A percentile compares a stretch with the other conserved stretches of the same genome.
Conservation (phyloP, 2,888 invertebrate species). For the Zaprionus bogoriensis region DNA sequence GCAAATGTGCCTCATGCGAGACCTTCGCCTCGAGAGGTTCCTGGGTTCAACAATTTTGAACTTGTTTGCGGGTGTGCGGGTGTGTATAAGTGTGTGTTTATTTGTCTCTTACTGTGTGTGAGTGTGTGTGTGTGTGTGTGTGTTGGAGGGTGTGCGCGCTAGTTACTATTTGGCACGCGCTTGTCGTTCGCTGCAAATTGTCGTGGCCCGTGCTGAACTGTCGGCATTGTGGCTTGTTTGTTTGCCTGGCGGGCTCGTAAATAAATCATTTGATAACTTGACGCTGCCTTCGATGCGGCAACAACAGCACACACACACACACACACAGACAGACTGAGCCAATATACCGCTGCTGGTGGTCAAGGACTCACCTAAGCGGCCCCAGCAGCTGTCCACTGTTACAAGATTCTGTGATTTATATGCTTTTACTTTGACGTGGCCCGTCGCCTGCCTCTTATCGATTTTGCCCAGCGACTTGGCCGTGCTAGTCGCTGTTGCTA, state of each 20-base stretch:
- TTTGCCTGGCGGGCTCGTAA: constrained; percentile 72
- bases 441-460: constrained; percentile 49
- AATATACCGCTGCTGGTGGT: constrained; percentile 46
- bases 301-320: constrained; percentile 14
- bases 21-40: constrained; percentile 37
- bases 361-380: constrained; percentile 67
- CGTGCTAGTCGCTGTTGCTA: constrained; percentile 17
- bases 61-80: constrained; percentile 30
- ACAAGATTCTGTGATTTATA: constrained; percentile 76
- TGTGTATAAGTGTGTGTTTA: no score
- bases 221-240: constrained; percentile 62
- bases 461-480: constrained; percentile 51
- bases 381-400: constrained; percentile 53
- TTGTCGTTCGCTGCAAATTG: constrained; percentile 58
- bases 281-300: constrained; percentile 54
- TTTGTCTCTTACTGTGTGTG: background rate
- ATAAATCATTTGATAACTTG: constrained; percentile 78
- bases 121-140: background rate
- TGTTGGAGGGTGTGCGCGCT: constrained; percentile 7
- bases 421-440: constrained; percentile 68
- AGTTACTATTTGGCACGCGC: constrained; percentile 55
- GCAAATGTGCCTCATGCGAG: constrained; percentile 42
- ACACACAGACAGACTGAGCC: constrained; percentile 8
- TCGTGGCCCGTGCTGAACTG: constrained; percentile 30
- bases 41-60: constrained; percentile 67